phyloP scores from a whole-genome alignment of 2,797 vertebrate genomes.

The Sebastes itinus region DNA sequence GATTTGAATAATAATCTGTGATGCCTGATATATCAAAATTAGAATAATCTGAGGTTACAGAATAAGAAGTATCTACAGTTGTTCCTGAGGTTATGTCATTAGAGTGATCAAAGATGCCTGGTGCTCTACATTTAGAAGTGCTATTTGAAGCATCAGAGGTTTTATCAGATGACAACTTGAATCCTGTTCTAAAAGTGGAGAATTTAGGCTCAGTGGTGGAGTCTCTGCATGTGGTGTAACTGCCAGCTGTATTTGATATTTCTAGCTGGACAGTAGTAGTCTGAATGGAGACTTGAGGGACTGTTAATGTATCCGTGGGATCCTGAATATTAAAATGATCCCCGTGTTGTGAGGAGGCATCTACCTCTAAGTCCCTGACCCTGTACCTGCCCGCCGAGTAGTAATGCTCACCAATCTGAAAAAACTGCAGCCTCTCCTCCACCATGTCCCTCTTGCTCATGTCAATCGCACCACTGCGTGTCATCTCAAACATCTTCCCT shows the following conservation, averaged over 20 bases:
- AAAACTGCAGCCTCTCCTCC: slow-evolving; percentile 99
- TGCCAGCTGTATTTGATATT: slow-evolving; percentile 83
- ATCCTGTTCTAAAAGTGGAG: slow-evolving; percentile 97
- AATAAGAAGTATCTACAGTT: slow-evolving; percentile 53
- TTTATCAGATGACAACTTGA: slow-evolving; percentile 68
- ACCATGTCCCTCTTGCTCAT: slow-evolving; percentile 99
- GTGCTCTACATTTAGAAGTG: slow-evolving; percentile 37
- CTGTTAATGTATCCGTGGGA: slow-evolving; percentile 83
- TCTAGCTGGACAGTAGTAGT: slow-evolving; percentile 91
- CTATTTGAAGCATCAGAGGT: slow-evolving; percentile 40
- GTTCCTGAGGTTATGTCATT: slow-evolving; percentile 57
- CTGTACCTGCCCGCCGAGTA: slow-evolving; percentile 95
- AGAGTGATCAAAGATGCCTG: slow-evolving; percentile 65
- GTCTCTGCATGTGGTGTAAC: slow-evolving; percentile 87
- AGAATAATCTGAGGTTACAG: slow-evolving; percentile 50
- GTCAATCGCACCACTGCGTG: slow-evolving; percentile 99
- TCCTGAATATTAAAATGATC: slow-evolving; percentile 85
- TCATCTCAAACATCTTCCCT: slow-evolving; percentile 99
- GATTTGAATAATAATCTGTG: slow-evolving; percentile 38
- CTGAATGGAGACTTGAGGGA: slow-evolving; percentile 88
- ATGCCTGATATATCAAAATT: slow-evolving; percentile 36
- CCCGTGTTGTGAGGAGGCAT: slow-evolving; percentile 82
- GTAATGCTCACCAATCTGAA: slow-evolving; percentile 99
- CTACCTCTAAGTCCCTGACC: slow-evolving; percentile 88
- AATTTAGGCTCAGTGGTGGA: slow-evolving; percentile 91